phyloP scores from a whole-genome alignment of 2,113 vertebrate species.

The Oncorhynchus keta region DNA sequence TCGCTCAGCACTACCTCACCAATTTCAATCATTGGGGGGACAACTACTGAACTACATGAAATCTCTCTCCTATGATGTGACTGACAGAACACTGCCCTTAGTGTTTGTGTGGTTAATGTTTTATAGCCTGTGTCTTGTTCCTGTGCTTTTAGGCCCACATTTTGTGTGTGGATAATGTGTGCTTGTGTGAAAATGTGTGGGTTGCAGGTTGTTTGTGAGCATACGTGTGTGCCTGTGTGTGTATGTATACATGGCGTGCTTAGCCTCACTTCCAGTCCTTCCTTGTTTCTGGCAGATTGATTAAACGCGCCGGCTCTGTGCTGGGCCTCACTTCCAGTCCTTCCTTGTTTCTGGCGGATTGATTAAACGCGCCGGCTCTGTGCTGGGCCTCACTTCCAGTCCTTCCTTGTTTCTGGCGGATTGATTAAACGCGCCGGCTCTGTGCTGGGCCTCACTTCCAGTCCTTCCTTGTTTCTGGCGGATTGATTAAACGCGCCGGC shows the following conservation, averaged over 20 bases:
- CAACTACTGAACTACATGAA: constrained; percentile 44
- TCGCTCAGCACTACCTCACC: too few relatives aligned
- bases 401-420: not conserved
- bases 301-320: not conserved
- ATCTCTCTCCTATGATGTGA: constrained; percentile 30
- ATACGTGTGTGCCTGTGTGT: too few relatives aligned
- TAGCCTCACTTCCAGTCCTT: not conserved
- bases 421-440: too few relatives aligned
- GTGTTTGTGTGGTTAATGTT: constrained; percentile 12
- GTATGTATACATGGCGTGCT: too few relatives aligned
- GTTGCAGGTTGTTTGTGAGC: too few relatives aligned
- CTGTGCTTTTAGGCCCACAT: too few relatives aligned
- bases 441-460: not conserved
- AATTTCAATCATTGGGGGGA: constrained; percentile 41
- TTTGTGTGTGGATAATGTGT: too few relatives aligned
- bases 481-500: not conserved
- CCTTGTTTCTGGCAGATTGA: not conserved
- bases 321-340: too few relatives aligned
- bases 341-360: not conserved
- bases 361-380: not conserved
- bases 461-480: not conserved
- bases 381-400: not conserved
- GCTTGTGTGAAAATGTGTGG: too few relatives aligned
- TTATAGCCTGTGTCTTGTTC: not conserved
- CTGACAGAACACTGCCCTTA: constrained; percentile 32